phyloP scores from a whole-genome alignment of 2,888 invertebrate genomes.

The Rapana venosa region DNA sequence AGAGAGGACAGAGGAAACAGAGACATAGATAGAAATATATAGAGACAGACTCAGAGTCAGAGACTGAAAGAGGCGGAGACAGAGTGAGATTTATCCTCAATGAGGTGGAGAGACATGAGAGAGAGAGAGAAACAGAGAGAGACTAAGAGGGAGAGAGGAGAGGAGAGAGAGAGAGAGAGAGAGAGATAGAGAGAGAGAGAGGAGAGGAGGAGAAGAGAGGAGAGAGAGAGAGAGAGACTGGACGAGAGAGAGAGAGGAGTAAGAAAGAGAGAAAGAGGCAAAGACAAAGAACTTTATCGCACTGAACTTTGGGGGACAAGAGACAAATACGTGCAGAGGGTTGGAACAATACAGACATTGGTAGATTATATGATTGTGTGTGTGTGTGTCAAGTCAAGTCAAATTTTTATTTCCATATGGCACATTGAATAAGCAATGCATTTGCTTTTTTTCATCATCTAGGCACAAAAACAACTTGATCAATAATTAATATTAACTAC shows the following conservation, averaged over 20 bases:
- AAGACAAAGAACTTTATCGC: neutral
- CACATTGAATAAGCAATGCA: no score
- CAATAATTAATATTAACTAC: no score
- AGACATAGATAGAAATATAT: neutral
- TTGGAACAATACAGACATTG: neutral
- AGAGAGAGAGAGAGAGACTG: neutral
- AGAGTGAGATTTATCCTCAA: neutral
- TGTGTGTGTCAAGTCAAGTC: no score
- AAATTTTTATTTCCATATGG: no score
- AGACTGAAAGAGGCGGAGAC: no score
- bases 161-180: neutral
- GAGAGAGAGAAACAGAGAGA: neutral
- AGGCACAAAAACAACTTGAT: no score
- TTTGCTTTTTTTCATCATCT: no score
- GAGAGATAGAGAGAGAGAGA: neutral
- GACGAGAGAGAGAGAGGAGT: neutral
- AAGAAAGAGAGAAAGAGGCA: neutral
- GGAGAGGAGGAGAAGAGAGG: neutral
- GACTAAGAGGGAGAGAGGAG: neutral
- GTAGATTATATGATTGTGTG: no score
- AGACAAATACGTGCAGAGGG: neutral
- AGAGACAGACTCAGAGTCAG: neutral
- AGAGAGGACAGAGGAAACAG: neutral
- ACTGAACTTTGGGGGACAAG: neutral
- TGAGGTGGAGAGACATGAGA: neutral